phyloP scores from a whole-genome alignment of 1,140 invertebrate species.

The Pogonomyrmex barbatus region DNA sequence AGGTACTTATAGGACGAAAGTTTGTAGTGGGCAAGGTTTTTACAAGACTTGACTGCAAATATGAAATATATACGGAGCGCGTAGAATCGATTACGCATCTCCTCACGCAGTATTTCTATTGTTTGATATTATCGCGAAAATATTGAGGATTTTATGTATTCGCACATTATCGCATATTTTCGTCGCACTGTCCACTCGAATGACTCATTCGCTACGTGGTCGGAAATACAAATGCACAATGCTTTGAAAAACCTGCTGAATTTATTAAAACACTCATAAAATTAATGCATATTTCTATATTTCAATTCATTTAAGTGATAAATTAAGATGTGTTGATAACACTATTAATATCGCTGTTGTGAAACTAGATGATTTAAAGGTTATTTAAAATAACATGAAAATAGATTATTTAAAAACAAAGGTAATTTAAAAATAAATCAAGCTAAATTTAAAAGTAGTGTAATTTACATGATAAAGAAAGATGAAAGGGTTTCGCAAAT shows the following conservation, averaged over 20 bases:
- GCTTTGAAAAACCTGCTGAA: background rate
- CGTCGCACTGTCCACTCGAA: background rate
- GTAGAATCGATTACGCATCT: slow-evolving; percentile 1
- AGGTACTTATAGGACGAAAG: background rate
- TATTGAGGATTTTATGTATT: background rate
- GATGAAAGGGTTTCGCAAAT: background rate
- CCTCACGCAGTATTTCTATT: slow-evolving; percentile 10
- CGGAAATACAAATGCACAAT: background rate
- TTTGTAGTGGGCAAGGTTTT: slow-evolving; percentile 18
- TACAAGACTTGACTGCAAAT: background rate
- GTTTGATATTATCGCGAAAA: slow-evolving; percentile 6
- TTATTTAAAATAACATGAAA: too few species aligned
- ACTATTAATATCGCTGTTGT: background rate
- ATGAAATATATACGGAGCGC: background rate
- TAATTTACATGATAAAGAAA: slow-evolving; percentile 9
- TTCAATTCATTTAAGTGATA: background rate
- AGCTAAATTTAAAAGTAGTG: background rate
- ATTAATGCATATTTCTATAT: background rate
- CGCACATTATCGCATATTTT: background rate
- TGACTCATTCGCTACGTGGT: background rate
- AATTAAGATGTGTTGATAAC: background rate
- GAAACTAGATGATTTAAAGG: background rate
- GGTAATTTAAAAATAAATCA: background rate
- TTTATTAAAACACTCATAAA: background rate
- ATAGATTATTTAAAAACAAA: too few species aligned